These are phyloP conservation scores for silkworm (Bombyx mori) DNA, from an alignment of 1,140 invertebrate species.

Conservation along the genomic window DNA sequence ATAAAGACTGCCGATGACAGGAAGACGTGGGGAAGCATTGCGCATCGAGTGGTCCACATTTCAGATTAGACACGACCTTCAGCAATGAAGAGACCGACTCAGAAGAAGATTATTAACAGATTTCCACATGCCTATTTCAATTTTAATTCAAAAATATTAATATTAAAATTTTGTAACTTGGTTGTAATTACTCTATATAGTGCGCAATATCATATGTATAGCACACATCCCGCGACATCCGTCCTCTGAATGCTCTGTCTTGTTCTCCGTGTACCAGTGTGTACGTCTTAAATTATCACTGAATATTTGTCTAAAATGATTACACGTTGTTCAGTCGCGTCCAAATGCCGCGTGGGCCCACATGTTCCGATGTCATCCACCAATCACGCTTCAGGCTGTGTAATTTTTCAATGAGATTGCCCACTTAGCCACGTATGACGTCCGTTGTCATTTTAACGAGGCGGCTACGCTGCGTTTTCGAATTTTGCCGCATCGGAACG, in stretches of 20 bases:
- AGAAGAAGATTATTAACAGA: too few species aligned
- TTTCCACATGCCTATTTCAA: too few species aligned
- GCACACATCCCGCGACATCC: constrained; percentile 36
- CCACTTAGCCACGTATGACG: constrained; percentile 30
- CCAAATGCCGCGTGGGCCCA: constrained; percentile 50
- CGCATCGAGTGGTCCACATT: too few species aligned
- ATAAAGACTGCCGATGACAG: too few species aligned
- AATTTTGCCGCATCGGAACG: constrained; percentile 20
- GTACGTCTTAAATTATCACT: constrained; percentile 62
- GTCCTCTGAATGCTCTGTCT: constrained; percentile 16
- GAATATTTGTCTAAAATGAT: constrained; percentile 52
- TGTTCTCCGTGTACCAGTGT: constrained; percentile 27
- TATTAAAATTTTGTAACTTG: too few species aligned
- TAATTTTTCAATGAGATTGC: constrained; percentile 64
- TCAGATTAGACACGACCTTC: too few species aligned
- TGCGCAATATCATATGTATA: constrained; percentile 29
- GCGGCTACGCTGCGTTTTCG: constrained; percentile 34
- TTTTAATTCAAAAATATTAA: too few species aligned
- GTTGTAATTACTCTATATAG: constrained; percentile 4
- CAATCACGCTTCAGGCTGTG: constrained; percentile 43
- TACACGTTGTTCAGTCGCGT: constrained; percentile 49
- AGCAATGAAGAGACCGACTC: too few species aligned
- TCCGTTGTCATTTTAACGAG: constrained; percentile 33
- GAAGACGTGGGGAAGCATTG: too few species aligned
- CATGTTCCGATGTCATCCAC: constrained; percentile 35